Base-by-base conservation (phyloP, 2,113 vertebrate species). In the Anas platyrhynchos region DNA sequence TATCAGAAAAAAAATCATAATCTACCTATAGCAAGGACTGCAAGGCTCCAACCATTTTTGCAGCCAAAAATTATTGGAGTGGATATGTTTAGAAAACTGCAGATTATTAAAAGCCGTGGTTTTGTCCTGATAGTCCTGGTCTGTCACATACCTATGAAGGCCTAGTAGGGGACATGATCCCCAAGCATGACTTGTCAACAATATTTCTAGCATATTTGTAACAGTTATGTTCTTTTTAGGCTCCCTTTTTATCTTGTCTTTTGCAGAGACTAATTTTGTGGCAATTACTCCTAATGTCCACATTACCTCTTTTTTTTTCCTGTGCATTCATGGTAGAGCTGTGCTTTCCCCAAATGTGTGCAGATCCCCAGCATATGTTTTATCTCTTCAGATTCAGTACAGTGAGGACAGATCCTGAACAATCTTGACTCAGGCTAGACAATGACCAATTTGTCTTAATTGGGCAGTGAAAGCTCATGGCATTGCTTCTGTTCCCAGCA, bases 401-500 rank as follows among this genome's bases (percentile, higher is more conserved):
- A 83, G 55, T 34, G 63, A 92, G 81, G 67, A 89, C 9, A 86
- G 95, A 88, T 67, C 72, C 56, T 88, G 65, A 90, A 52, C 72
- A 91, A 67, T 67, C 65, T 91, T 63, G 54, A 63, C 34, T 88
- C 65, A 41, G 76, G 11, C 61, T 81, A 56, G 58, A 36, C 72
- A 61, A 59, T 2, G 23, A 92, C 43, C 56, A 81, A 84, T 96
- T 90, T 90, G 83, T 95, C 92, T 94, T 84, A 86, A 86, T 21
- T 90, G 73, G 52, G 3, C 48, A 86, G 82, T 56, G 80, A 93
- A 95, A 86, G 65, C 85, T 93, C 62, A 72, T 56, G 68, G 69
- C 76, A 27, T 52, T 59, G 29, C 85, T 90, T 86, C 82, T 88
- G 82, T 89, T 96, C 88, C 83, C 80, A 96, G 91, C 73, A 65